Evolutionary conservation across 1,140 invertebrate genomes (phyloP), one percentile per base, ranked within the genome.

Genomic region (Limonius californicus): DNA sequence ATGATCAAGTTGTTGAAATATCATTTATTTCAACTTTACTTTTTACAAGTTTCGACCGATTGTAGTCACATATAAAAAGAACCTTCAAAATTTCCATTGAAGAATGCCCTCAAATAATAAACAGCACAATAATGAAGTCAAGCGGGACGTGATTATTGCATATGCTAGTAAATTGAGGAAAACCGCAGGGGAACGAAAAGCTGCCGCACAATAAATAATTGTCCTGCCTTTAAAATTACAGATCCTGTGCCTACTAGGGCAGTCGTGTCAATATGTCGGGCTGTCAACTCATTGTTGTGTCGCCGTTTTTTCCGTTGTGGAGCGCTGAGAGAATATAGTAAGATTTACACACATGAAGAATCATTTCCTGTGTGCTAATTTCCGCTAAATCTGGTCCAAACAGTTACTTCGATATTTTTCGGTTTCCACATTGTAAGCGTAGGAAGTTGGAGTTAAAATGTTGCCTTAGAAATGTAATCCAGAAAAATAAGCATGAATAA

Each of bases 91-190:
- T n/a, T n/a, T n/a, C n/a, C n/a, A n/a, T n/a, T n/a, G n/a, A n/a
- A n/a, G n/a, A n/a, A n/a, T n/a, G n/a, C n/a, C n/a, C n/a, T n/a
- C n/a, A n/a, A n/a, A 8, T 35, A 35, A 35, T n/a, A n/a, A 35
- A 8, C 32, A 35, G 42, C 42, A 45, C 2, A 45, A 45, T 45
- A 15, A 45, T 45, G n/a, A 45, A 15, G 12, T 45, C 4, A 27
- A 18, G 2, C 54, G 7, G 9, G 27, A 56, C 54, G 67, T 69
- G 66, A 70, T 70, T 69, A 69, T 64, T 63, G 63, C 69, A 70
- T 70, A 70, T 70, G 69, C 66, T 63, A 62, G 67, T 62, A 70
- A 70, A 70, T 70, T 67, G 65, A 65, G 69, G 67, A 65, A 70
- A 70, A 70, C 67, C 69, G 59, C 67, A 67, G 67, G 69, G 69